These are phyloP conservation scores for Gymnothorax reevesii DNA, from an alignment of 2,797 vertebrate species.

Conservation along the genomic window DNA sequence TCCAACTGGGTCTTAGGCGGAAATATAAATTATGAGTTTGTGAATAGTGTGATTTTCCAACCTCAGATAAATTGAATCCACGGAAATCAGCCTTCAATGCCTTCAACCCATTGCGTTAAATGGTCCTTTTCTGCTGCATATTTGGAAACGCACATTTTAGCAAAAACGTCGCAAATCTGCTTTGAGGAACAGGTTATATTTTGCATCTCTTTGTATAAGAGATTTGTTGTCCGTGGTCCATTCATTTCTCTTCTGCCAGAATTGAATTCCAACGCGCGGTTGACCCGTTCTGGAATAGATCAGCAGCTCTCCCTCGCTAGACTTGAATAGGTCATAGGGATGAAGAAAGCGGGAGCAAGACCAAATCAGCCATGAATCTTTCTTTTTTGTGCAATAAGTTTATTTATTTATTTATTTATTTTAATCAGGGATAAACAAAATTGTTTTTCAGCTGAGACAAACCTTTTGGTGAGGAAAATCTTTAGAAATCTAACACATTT, in stretches of 20 bases:
- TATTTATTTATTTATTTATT: background rate
- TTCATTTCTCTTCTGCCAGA: background rate
- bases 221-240: background rate
- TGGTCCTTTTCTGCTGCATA: background rate
- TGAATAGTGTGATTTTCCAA: background rate
- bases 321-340: background rate
- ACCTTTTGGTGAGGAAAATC: background rate
- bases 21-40: background rate
- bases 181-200: background rate
- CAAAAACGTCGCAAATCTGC: background rate
- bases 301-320: background rate
- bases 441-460: background rate
- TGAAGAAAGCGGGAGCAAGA: background rate
- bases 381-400: background rate
- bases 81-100: background rate
- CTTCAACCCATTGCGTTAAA: background rate
- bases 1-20: background rate
- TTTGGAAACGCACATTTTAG: background rate
- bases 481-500: background rate
- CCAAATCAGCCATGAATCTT: background rate
- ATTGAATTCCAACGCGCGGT: background rate
- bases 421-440: background rate
- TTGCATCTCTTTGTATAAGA: background rate
- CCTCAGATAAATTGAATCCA: background rate
- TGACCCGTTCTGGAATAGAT: conserved; percentile 7